Evolutionary conservation across 2,888 invertebrate species (phyloP).

Genomic region (Xanthorhoe spadicearia): DNA sequence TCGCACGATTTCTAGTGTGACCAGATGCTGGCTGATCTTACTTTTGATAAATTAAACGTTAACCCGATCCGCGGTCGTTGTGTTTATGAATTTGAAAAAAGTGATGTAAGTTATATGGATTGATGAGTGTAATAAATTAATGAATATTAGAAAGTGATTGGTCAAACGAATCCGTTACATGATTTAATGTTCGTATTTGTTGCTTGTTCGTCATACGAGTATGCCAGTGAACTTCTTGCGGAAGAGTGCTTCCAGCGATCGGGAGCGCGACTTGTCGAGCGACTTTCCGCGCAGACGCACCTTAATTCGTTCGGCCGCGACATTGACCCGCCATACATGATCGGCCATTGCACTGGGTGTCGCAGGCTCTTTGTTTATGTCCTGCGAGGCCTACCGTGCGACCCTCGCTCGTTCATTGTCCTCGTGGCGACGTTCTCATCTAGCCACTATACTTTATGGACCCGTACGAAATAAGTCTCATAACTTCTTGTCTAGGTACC

Average conservation of each 20-base stretch:
- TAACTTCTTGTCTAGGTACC: too few species aligned
- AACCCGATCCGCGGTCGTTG: conserved; percentile 23
- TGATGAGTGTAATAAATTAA: conserved; percentile 37
- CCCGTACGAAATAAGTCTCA: conserved; percentile 31
- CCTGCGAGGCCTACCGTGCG: conserved; percentile 64
- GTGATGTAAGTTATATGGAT: conserved; percentile 39
- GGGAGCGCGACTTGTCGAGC: conserved; percentile 62
- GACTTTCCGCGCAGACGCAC: conserved; percentile 73
- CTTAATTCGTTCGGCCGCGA: conserved; percentile 77
- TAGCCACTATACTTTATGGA: conserved; percentile 33
- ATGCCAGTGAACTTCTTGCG: conserved; percentile 74
- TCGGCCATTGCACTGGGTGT: conserved; percentile 82
- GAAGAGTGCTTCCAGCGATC: conserved; percentile 64
- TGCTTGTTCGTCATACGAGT: conserved; percentile 45
- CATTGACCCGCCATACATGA: conserved; percentile 81
- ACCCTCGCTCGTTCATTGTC: conserved; percentile 61
- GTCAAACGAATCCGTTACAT: conserved; percentile 28
- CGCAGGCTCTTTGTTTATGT: conserved; percentile 83
- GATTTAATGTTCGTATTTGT: conserved; percentile 42
- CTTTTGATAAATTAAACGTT: conserved; percentile 54
- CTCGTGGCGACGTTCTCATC: conserved; percentile 37
- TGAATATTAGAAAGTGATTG: conserved; percentile 49
- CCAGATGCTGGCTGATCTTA: conserved; percentile 55
- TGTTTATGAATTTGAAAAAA: conserved; percentile 33
- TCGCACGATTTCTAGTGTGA: conserved; percentile 70